Base-by-base conservation (phyloP, 2,888 invertebrate species). In the Lucinisca nassula region DNA sequence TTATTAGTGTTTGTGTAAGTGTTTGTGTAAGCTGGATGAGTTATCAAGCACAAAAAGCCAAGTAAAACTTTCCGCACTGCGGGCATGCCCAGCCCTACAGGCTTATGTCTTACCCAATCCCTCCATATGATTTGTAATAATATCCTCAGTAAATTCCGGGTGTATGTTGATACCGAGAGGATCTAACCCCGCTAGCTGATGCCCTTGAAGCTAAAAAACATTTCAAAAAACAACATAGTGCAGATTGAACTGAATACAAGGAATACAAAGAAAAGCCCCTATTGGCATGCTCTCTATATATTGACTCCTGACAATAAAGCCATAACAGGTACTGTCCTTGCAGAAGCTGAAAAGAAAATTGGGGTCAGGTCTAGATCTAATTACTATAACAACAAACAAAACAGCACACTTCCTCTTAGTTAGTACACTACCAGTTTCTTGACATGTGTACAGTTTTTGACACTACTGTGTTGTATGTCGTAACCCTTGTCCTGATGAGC, bases 171-270 rank as follows among this genome's bases (percentile, higher is more conserved):
- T 99, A 97, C 98, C 98, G 97, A 99, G 97, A 93, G 99, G 99
- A 97, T 99, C 99, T 97, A 99, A 98, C 97, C 98, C 98, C 96
- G 99, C 99, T 97, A 99, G 98, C 97, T 99, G 98, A 97, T 99
- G 99, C 97, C 99, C 99, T 97, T 99, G 98, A 96, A 99, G 99
- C 99, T 99, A 97, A 95, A 96, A 96, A 95, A 91, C 77, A 87
- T 73, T 75, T 77, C 77, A 74, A 40, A 61, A 67, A 76, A 87
- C 73, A 73, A 81, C 38, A 84, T 72, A 55, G 17, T 38, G 49
- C 12, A 45, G 27, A 37, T 27, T 24, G 24, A 17, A 67, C 67
- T 32, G 67, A 35, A 14, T 67, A 67, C 6, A 67, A 32, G 17
- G 17, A 21, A 67, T 67, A 67, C 1, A 67, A 14, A n/a, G n/a